Conservation (phyloP, 2,113 vertebrate species). For the Notarius lentiginosus region DNA sequence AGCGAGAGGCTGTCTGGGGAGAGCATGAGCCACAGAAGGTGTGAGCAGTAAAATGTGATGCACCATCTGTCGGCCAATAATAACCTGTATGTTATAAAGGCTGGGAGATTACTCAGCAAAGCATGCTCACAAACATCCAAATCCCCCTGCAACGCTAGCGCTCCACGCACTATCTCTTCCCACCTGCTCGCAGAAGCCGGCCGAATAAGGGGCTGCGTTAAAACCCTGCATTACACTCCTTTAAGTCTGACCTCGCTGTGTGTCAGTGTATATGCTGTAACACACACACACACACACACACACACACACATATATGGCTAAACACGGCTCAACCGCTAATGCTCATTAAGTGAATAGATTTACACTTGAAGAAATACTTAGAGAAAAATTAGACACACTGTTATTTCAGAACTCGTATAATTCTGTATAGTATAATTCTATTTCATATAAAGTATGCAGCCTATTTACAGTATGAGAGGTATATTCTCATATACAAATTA, state of each 20-base stretch:
- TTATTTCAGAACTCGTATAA: not conserved
- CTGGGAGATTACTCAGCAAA: slow-evolving; percentile 87
- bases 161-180: slow-evolving; percentile 47
- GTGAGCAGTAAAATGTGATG: slow-evolving; percentile 88
- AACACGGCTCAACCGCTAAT: not conserved
- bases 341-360: not conserved
- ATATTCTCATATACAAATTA: not conserved
- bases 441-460: not conserved
- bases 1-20: slow-evolving; percentile 58
- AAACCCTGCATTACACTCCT: slow-evolving; percentile 39
- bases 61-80: slow-evolving; percentile 92
- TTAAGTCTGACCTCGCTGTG: slow-evolving; percentile 28
- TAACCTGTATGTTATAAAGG: slow-evolving; percentile 84
- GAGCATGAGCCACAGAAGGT: slow-evolving; percentile 81
- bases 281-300: not conserved
- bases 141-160: slow-evolving; percentile 51
- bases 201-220: slow-evolving; percentile 30
- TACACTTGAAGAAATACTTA: not conserved
- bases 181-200: slow-evolving; percentile 51
- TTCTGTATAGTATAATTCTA: not conserved
- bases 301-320: not conserved
- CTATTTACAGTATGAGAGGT: not conserved
- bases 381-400: not conserved
- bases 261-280: slow-evolving; percentile 15
- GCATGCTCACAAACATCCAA: slow-evolving; percentile 72